Evolutionary conservation across 2,797 vertebrate species (phyloP).

Genomic region (Coregonus suidteri): DNA sequence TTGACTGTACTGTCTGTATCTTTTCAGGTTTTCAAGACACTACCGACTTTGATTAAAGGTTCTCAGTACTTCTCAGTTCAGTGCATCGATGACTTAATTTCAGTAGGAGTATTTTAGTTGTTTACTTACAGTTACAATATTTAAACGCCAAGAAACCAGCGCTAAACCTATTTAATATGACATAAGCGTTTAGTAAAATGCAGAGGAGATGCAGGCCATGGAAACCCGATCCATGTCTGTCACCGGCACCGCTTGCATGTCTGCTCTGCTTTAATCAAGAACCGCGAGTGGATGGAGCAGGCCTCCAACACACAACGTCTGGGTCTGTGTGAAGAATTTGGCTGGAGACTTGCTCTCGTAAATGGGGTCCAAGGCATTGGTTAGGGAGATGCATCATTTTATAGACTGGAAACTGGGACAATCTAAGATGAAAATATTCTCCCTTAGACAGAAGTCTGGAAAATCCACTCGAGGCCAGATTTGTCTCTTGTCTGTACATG

Average conservation of each 20-base stretch:
- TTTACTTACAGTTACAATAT: background rate
- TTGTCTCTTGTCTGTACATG: conserved; percentile 41
- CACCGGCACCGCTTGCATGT: background rate
- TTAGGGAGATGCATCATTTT: conserved; percentile 63
- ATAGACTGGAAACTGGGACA: conserved; percentile 66
- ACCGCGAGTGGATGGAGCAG: background rate
- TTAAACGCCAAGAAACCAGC: background rate
- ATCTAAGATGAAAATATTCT: conserved; percentile 57
- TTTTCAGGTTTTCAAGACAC: too few relatives aligned
- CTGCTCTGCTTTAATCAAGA: background rate
- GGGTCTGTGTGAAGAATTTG: conserved; percentile 6
- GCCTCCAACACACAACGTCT: conserved; percentile 6
- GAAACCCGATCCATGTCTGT: background rate
- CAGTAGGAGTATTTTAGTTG: too few relatives aligned
- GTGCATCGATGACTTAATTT: too few relatives aligned
- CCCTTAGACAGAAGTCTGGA: conserved; percentile 51
- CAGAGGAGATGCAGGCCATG: background rate
- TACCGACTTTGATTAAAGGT: too few relatives aligned
- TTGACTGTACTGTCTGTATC: too few relatives aligned
- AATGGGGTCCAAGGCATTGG: conserved; percentile 56
- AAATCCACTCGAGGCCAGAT: conserved; percentile 50
- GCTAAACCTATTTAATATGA: background rate
- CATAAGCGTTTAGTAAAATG: background rate
- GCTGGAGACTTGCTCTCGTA: conserved; percentile 42
- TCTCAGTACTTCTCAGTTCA: too few relatives aligned